Percentiles rank a stretch among this genome's conserved stretches.
Evolutionary conservation across 1,140 invertebrate genomes (phyloP).

Genomic region (Mya arenaria): DNA sequence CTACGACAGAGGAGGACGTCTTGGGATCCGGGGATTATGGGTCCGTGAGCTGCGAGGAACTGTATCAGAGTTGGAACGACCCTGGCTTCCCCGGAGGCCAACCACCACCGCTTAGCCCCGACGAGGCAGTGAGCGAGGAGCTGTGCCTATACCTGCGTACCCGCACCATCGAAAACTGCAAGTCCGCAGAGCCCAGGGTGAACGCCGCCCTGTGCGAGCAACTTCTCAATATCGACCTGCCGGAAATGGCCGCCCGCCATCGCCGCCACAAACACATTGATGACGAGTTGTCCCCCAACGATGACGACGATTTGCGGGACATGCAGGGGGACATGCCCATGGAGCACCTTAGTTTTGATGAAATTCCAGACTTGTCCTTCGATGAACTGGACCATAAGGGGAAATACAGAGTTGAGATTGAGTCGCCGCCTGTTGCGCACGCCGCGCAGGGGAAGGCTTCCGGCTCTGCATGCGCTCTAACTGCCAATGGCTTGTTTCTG

Average conservation of each 20-base stretch:
- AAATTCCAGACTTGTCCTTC: slow-evolving; percentile 27
- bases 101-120: slow-evolving; percentile 21
- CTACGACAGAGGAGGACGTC: background rate
- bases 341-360: background rate
- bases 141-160: slow-evolving; percentile 9
- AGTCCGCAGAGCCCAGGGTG: background rate
- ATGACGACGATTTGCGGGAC: background rate
- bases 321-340: background rate
- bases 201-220: background rate
- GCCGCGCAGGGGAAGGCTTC: background rate
- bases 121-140: background rate
- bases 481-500: background rate
- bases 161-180: background rate
- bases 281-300: background rate
- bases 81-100: slow-evolving; percentile 16
- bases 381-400: slow-evolving; percentile 9
- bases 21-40: slow-evolving; percentile 19
- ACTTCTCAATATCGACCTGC: background rate
- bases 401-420: too few species aligned
- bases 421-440: too few species aligned
- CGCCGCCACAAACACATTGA: slow-evolving; percentile 39
- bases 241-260: background rate
- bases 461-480: background rate
- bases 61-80: slow-evolving; percentile 16
- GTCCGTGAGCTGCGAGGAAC: background rate